Conservation (phyloP, 2,888 invertebrate species). For the Rotaria sp. region DNA sequence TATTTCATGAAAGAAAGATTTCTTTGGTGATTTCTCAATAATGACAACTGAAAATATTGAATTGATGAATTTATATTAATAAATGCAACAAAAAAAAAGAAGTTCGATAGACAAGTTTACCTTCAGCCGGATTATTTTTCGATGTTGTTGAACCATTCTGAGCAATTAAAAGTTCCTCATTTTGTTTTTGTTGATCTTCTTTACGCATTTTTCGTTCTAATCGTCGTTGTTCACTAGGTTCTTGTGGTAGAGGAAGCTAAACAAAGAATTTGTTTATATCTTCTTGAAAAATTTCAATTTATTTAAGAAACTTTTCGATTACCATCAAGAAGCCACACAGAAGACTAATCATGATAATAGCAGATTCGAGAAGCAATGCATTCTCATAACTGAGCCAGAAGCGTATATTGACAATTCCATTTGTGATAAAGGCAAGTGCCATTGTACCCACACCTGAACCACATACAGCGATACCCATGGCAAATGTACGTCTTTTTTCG, state of each 20-base stretch:
- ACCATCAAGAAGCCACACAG: constrained; percentile 82
- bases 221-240: neutral
- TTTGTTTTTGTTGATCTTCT: neutral
- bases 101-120: neutral
- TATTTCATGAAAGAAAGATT: neutral
- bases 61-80: neutral
- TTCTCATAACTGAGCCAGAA: constrained; percentile 67
- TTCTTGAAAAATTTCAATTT: neutral
- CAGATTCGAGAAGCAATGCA: constrained; percentile 76
- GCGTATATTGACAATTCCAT: constrained; percentile 60
- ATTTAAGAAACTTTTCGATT: constrained; percentile 53
- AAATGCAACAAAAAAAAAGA: neutral
- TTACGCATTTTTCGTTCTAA: neutral
- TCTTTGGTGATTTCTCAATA: neutral
- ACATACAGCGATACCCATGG: constrained; percentile 71
- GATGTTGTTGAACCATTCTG: neutral
- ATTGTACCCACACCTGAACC: constrained; percentile 89
- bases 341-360: constrained; percentile 75
- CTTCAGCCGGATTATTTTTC: too few relatives aligned
- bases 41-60: neutral
- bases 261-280: neutral
- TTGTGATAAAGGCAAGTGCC: constrained; percentile 66
- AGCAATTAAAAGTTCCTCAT: too few relatives aligned
- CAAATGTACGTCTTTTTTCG: constrained; percentile 82
- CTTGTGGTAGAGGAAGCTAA: neutral